Percentiles rank a stretch among this genome's conserved stretches.
Evolutionary conservation across 2,797 vertebrate genomes (phyloP).

Genomic region (Pseudochaenichthys georgianus): DNA sequence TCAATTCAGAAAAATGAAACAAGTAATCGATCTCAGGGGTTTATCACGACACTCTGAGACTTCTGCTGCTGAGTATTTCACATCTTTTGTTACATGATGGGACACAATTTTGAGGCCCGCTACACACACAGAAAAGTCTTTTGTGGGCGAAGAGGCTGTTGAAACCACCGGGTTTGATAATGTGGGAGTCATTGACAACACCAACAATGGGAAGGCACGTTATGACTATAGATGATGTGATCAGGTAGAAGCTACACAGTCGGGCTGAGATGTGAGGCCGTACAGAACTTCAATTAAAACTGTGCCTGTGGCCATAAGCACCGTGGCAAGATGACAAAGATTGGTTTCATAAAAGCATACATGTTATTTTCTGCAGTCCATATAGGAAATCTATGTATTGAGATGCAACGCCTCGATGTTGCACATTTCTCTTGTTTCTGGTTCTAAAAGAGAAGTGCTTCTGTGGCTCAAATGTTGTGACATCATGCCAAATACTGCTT

Average conservation of each 20-base stretch:
- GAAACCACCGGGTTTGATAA: slow-evolving; percentile 20
- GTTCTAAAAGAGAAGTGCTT: background rate
- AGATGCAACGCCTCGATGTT: background rate
- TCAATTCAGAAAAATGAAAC: background rate
- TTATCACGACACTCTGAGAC: slow-evolving; percentile 3
- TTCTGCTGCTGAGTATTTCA: slow-evolving; percentile 7
- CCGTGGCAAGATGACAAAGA: background rate
- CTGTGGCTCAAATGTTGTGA: background rate
- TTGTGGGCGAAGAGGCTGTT: slow-evolving; percentile 36
- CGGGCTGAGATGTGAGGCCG: background rate
- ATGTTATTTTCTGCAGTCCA: background rate
- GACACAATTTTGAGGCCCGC: background rate
- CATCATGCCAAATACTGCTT: background rate
- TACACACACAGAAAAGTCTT: slow-evolving; percentile 32
- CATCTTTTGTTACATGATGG: slow-evolving; percentile 30
- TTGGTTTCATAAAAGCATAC: background rate
- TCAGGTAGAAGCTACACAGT: slow-evolving; percentile 20
- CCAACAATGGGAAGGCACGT: slow-evolving; percentile 36
- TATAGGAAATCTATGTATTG: background rate
- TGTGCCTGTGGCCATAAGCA: background rate
- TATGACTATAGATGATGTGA: slow-evolving; percentile 43
- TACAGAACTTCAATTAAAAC: slow-evolving; percentile 12
- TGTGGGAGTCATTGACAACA: slow-evolving; percentile 30
- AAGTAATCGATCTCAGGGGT: slow-evolving; percentile 12
- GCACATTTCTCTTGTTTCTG: background rate